Evolutionary conservation across 2,888 invertebrate genomes (phyloP).

Genomic region (Melieria crassipennis): DNA sequence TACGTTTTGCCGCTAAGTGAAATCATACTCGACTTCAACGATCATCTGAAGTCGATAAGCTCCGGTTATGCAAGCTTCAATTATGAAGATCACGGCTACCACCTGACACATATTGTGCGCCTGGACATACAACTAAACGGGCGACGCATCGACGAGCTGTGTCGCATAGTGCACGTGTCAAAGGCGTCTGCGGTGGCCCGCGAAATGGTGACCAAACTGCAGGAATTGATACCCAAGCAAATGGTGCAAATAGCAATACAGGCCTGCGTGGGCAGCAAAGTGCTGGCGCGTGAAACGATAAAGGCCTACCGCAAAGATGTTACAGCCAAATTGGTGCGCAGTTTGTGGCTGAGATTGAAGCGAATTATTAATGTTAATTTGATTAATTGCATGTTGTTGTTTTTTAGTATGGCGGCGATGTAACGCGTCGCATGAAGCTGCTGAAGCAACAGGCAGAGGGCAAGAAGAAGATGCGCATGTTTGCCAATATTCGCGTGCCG

Average conservation of each 20-base stretch:
- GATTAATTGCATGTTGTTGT: constrained; percentile 51
- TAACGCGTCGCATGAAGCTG: constrained; percentile 88
- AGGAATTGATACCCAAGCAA: constrained; percentile 88
- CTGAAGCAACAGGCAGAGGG: constrained; percentile 91
- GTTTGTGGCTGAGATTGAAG: background rate
- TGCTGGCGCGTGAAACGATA: constrained; percentile 85
- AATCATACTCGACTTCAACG: constrained; percentile 95
- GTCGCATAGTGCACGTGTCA: constrained; percentile 80
- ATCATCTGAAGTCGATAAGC: constrained; percentile 85
- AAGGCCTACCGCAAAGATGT: constrained; percentile 93
- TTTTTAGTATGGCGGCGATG: constrained; percentile 88
- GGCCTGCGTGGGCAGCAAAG: constrained; percentile 80
- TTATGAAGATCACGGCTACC: constrained; percentile 89
- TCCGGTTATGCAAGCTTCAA: constrained; percentile 97
- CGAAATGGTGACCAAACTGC: constrained; percentile 77
- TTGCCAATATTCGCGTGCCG: constrained; percentile 91
- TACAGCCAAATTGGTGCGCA: constrained; percentile 86
- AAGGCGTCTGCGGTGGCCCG: constrained; percentile 74
- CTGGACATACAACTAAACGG: constrained; percentile 81
- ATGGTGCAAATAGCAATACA: constrained; percentile 89
- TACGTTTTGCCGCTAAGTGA: constrained; percentile 90
- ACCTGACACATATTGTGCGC: constrained; percentile 79
- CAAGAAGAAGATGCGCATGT: constrained; percentile 90
- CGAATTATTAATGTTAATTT: background rate
- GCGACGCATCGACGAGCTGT: constrained; percentile 81